phyloP scores from a whole-genome alignment of 2,797 vertebrate genomes.

The Danio tinwini region DNA sequence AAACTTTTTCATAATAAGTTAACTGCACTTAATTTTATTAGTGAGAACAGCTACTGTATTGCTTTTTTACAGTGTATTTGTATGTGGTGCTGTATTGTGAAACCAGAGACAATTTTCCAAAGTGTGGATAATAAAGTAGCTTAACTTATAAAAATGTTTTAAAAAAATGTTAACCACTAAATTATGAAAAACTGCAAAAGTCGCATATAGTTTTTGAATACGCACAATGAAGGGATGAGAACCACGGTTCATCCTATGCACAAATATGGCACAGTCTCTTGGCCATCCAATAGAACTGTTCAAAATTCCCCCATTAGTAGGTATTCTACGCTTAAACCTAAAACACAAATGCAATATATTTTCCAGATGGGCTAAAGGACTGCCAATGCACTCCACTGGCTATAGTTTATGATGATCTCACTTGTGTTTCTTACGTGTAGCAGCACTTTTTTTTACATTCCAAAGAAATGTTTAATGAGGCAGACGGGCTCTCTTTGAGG shows the following conservation, averaged over 20 bases:
- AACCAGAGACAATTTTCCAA: no score
- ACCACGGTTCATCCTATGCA: not conserved
- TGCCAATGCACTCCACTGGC: slow-evolving; percentile 34
- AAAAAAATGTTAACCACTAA: not conserved
- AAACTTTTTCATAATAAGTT: no score
- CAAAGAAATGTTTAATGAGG: slow-evolving; percentile 46
- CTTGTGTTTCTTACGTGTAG: slow-evolving; percentile 29
- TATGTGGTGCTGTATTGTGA: no score
- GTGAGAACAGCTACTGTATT: no score
- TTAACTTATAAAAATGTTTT: no score
- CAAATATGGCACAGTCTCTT: slow-evolving; percentile 26
- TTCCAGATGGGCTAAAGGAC: slow-evolving; percentile 36
- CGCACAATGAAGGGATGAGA: not conserved
- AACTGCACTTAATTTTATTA: no score
- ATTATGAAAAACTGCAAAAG: not conserved
- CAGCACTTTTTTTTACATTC: slow-evolving; percentile 45
- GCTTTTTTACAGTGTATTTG: no score
- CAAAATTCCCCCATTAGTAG: slow-evolving; percentile 16
- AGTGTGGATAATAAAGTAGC: no score
- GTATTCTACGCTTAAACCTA: slow-evolving; percentile 17
- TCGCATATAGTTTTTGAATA: not conserved
- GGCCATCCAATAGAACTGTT: slow-evolving; percentile 16
- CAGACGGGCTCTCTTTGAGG: slow-evolving; percentile 44
- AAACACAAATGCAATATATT: slow-evolving; percentile 34
- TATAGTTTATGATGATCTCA: slow-evolving; percentile 52